Evolutionary conservation across 2,888 invertebrate species (phyloP).

Genomic region (Erebia ligea): DNA sequence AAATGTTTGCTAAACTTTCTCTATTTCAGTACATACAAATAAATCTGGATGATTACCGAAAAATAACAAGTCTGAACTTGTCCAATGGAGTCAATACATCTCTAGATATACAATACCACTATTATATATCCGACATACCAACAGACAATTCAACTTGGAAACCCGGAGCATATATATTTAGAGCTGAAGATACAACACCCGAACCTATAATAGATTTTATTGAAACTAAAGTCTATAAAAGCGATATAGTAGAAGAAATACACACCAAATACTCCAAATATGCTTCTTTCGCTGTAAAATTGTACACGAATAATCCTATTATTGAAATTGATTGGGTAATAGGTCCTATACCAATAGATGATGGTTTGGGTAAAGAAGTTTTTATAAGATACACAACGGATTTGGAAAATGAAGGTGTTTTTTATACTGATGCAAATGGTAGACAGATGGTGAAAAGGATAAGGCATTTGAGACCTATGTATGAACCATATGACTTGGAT

Average conservation of each 20-base stretch:
- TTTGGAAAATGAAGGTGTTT: slow-evolving; percentile 84
- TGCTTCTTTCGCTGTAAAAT: slow-evolving; percentile 88
- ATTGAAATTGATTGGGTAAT: slow-evolving; percentile 91
- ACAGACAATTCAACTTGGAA: slow-evolving; percentile 77
- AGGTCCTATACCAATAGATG: slow-evolving; percentile 88
- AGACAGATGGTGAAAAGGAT: slow-evolving; percentile 90
- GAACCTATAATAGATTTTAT: slow-evolving; percentile 44
- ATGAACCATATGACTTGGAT: slow-evolving; percentile 46
- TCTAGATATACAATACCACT: slow-evolving; percentile 84
- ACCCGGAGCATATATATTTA: slow-evolving; percentile 95
- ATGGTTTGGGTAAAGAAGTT: slow-evolving; percentile 90
- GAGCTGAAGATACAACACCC: slow-evolving; percentile 68
- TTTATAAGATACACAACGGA: slow-evolving; percentile 88
- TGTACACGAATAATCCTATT: slow-evolving; percentile 84
- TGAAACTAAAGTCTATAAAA: slow-evolving; percentile 61
- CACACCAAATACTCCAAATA: slow-evolving; percentile 85
- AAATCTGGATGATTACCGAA: slow-evolving; percentile 69
- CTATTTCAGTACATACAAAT: slow-evolving; percentile 70
- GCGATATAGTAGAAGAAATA: slow-evolving; percentile 89
- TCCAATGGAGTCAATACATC: slow-evolving; percentile 64
- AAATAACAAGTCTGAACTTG: slow-evolving; percentile 73
- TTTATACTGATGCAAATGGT: slow-evolving; percentile 97
- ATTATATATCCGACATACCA: slow-evolving; percentile 88
- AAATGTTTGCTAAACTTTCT: not conserved
- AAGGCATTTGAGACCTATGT: slow-evolving; percentile 71